phyloP scores from a whole-genome alignment of 2,797 vertebrate species.

The Triplophysa yarkandensis region DNA sequence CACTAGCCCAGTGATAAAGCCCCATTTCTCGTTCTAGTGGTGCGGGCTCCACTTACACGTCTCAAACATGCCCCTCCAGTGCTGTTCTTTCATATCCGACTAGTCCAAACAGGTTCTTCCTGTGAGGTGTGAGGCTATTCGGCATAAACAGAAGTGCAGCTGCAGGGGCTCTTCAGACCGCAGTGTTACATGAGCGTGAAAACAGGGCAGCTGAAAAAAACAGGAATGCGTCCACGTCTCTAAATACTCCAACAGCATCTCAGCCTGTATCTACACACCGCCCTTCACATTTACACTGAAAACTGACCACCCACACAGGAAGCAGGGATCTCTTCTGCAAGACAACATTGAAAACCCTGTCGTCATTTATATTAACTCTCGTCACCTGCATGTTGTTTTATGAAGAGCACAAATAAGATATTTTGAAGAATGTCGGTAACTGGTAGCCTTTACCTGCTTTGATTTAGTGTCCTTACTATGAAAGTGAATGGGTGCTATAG shows the following conservation, averaged over 20 bases:
- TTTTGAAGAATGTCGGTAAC: too few species aligned
- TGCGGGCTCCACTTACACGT: constrained; percentile 20
- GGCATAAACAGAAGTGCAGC: constrained; percentile 25
- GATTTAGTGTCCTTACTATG: too few species aligned
- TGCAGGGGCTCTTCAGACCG: constrained; percentile 33
- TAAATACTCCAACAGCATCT: not conserved
- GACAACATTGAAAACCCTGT: too few species aligned
- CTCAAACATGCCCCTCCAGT: constrained; percentile 31
- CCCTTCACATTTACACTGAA: not conserved
- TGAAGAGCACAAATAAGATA: too few species aligned
- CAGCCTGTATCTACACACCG: not conserved
- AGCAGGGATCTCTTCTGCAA: too few species aligned
- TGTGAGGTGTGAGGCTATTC: constrained; percentile 38
- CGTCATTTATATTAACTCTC: too few species aligned
- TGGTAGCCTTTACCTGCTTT: too few species aligned
- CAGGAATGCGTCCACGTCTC: constrained; percentile 41
- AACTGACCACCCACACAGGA: too few species aligned
- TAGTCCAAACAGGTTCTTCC: constrained; percentile 33
- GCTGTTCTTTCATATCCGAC: constrained; percentile 13
- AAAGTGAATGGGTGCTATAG: too few species aligned
- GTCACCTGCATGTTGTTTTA: too few species aligned
- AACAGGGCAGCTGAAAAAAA: constrained; percentile 26
- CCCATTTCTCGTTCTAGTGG: not conserved
- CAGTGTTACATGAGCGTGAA: constrained; percentile 22
- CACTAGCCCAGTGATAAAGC: constrained; percentile 23